These are phyloP conservation scores for Eledone cirrhosa DNA, from an alignment of 2,888 invertebrate species.

Conservation along the genomic window DNA sequence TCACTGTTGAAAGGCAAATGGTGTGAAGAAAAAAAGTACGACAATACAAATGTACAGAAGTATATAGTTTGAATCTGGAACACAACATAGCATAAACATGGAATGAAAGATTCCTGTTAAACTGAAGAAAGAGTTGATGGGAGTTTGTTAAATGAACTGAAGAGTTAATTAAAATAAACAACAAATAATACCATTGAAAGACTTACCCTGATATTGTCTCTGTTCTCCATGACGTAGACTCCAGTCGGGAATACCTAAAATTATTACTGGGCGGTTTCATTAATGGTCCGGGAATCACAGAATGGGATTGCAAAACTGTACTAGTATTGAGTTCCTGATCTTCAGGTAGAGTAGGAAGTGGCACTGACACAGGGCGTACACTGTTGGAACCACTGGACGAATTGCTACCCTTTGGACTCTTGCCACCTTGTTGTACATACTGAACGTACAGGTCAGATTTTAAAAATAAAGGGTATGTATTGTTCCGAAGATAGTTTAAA, in stretches of 20 bases:
- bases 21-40: too few relatives aligned
- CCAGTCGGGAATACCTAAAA: slow-evolving; percentile 1
- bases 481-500: slow-evolving; percentile 83
- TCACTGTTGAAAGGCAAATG: too few relatives aligned
- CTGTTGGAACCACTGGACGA: slow-evolving; percentile 60
- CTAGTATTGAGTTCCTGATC: slow-evolving; percentile 75
- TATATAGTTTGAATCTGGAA: too few relatives aligned
- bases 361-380: slow-evolving; percentile 60
- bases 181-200: background rate
- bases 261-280: slow-evolving; percentile 25
- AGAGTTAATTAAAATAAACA: too few relatives aligned
- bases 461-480: slow-evolving; percentile 91
- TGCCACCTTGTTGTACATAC: slow-evolving; percentile 62
- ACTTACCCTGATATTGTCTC: slow-evolving; percentile 44
- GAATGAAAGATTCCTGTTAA: too few relatives aligned
- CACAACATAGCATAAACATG: too few relatives aligned
- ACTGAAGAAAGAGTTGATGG: too few relatives aligned
- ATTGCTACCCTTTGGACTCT: slow-evolving; percentile 61
- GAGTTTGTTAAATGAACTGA: too few relatives aligned
- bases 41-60: too few relatives aligned
- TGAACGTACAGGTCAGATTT: slow-evolving; percentile 88
- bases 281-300: slow-evolving; percentile 25
- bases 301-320: slow-evolving; percentile 25
- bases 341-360: slow-evolving; percentile 83
- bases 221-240: slow-evolving; percentile 34